A percentile compares a stretch with the other conserved stretches of the same genome.
These are phyloP conservation scores for Zaprionus vittiger DNA, from an alignment of 1,140 invertebrate species.

Conservation along the genomic window DNA sequence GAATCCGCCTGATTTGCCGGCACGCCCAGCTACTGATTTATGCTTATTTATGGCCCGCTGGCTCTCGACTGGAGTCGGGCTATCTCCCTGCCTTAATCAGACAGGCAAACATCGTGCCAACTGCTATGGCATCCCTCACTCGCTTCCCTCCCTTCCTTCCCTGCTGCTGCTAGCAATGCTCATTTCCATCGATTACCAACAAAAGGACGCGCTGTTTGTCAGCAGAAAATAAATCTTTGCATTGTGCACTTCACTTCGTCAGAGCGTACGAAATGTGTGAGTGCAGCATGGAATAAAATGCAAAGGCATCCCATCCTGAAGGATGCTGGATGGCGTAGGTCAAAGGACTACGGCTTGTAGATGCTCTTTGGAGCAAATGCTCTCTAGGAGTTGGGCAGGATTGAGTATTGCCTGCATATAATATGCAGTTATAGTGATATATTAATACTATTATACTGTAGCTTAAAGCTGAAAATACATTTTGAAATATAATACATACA, in stretches of 20 bases:
- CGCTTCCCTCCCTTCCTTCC: background rate
- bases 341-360: background rate
- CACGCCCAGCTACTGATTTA: constrained; percentile 50
- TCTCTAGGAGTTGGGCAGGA: no score
- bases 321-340: background rate
- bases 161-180: constrained; percentile 36
- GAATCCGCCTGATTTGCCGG: constrained; percentile 61
- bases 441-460: no score
- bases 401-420: no score
- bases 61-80: background rate
- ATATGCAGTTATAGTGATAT: no score
- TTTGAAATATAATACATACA: no score
- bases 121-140: constrained; percentile 10
- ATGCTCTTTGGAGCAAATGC: background rate
- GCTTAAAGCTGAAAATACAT: no score
- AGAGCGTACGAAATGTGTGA: constrained; percentile 40
- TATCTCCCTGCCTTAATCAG: constrained; percentile 51
- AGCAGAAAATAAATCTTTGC: constrained; percentile 82
- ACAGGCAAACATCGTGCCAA: constrained; percentile 56
- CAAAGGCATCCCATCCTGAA: background rate
- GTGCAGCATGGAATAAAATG: constrained; percentile 56
- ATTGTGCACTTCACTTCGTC: constrained; percentile 71
- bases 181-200: constrained; percentile 72
- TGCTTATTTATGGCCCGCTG: constrained; percentile 56
- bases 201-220: constrained; percentile 76